Evolutionary conservation across 1,140 invertebrate genomes (phyloP).

Genomic region (Drosophila ogumai): DNA sequence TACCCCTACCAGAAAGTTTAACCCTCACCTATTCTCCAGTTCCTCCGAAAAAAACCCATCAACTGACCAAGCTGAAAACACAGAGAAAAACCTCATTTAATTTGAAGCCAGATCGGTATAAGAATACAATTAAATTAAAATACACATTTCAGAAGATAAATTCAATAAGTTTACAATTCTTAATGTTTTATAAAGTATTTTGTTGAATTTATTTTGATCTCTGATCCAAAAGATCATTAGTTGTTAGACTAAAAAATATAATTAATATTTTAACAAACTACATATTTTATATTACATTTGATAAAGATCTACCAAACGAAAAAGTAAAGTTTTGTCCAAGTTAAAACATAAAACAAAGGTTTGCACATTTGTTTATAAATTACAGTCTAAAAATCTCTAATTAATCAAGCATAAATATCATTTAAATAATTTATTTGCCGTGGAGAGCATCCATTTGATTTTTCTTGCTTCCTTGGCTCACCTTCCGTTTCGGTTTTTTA

Average conservation of each 20-base stretch:
- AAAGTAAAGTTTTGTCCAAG: neutral
- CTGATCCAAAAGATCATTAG: too few species aligned
- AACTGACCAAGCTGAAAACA: constrained; percentile 10
- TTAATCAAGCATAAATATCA: neutral
- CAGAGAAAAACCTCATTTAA: constrained; percentile 1
- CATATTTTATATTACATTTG: neutral
- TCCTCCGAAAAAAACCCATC: constrained; percentile 7
- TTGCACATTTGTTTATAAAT: neutral
- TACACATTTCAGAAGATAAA: neutral
- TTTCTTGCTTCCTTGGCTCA: constrained; percentile 73
- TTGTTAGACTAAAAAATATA: neutral
- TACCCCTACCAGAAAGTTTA: constrained; percentile 30
- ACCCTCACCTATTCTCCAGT: constrained; percentile 35
- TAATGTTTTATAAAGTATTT: neutral
- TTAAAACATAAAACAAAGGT: too few species aligned
- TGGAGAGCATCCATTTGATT: constrained; percentile 67
- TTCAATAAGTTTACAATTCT: neutral
- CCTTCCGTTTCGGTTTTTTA: constrained; percentile 68
- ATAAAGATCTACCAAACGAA: neutral
- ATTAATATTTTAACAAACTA: too few species aligned
- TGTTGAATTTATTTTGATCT: neutral
- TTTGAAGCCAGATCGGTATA: too few species aligned
- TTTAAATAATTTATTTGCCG: constrained; percentile 6
- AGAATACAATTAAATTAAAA: too few species aligned
- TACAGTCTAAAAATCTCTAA: neutral